phyloP scores from a whole-genome alignment of 2,888 invertebrate species.

The Lottia scabra region DNA sequence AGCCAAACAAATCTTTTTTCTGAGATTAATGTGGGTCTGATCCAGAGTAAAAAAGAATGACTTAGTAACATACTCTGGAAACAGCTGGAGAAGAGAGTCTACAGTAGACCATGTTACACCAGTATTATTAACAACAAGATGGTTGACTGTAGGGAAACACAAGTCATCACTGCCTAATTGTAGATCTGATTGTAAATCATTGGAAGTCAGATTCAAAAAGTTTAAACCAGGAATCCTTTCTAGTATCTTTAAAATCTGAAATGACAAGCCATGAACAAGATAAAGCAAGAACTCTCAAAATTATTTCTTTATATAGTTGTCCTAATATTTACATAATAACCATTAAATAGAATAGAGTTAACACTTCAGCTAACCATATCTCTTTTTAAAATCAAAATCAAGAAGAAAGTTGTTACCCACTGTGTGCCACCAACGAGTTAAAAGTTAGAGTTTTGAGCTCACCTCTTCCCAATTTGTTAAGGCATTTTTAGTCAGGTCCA shows the following conservation, averaged over 20 bases:
- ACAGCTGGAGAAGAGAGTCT: constrained; percentile 76
- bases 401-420: too few relatives aligned
- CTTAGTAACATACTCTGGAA: constrained; percentile 68
- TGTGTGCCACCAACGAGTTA: too few relatives aligned
- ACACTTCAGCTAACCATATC: too few relatives aligned
- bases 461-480: constrained; percentile 90
- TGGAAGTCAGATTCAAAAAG: constrained; percentile 93
- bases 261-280: constrained; percentile 17
- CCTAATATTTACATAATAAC: too few relatives aligned
- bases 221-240: constrained; percentile 89
- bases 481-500: constrained; percentile 93
- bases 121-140: constrained; percentile 89
- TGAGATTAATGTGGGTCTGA: too few relatives aligned
- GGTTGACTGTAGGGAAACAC: constrained; percentile 69
- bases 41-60: too few relatives aligned
- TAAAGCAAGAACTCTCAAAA: too few relatives aligned
- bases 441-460: too few relatives aligned
- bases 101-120: constrained; percentile 88
- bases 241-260: constrained; percentile 85
- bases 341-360: too few relatives aligned
- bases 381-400: too few relatives aligned
- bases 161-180: constrained; percentile 8
- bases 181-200: constrained; percentile 72
- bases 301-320: too few relatives aligned
- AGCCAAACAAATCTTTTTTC: too few relatives aligned